Base-by-base conservation (phyloP, 2,888 invertebrate species). In the Ellobium chinense region DNA sequence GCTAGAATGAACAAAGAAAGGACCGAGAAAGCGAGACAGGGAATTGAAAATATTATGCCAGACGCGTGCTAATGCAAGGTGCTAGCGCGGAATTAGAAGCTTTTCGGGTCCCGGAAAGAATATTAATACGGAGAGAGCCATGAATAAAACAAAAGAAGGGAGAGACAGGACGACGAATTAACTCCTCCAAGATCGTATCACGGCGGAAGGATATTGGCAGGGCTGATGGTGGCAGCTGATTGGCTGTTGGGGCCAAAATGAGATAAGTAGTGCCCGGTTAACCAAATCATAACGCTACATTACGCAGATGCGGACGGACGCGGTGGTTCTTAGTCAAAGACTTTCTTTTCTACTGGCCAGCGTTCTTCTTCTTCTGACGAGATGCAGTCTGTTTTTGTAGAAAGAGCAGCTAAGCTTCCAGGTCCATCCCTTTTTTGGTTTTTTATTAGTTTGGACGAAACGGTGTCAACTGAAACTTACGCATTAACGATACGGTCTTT, bases 151-250 rank as follows among this genome's bases (percentile, higher is more conserved):
- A 46, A 7, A 12, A 46, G 46, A 7, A 12, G 46, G 46, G 46
- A 18, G 46, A 46, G 18, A 18, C 58, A 5, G n/a, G 58, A 70
- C 56, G 24, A 24, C 34, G 4, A 36, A 70, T 56, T 58, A n/a
- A 70, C 34, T 31, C 58, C 58, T 21, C 34, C 31, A 36, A 14
- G 69, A 70, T 34, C 56, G 37, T 58, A 70, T 70, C 36, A 12
- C n/a, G n/a, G 70, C 58, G 58, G 36, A 70, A 46, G 58, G 56
- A 70, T 70, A 70, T 70, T 70, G 70, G 56, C 56, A 54, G n/a
- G 34, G 46, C 58, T 70, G 58, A 70, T 58, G 58, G 5, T 70
- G 70, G 36, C 56, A 31, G 70, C 34, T 58, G 70, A 70, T 70
- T 34, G 56, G 70, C 58, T 58, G 58, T 34, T 34, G n/a, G 34